Evolutionary conservation across 2,888 invertebrate species (phyloP).

Genomic region (Aleiodes testaceus): DNA sequence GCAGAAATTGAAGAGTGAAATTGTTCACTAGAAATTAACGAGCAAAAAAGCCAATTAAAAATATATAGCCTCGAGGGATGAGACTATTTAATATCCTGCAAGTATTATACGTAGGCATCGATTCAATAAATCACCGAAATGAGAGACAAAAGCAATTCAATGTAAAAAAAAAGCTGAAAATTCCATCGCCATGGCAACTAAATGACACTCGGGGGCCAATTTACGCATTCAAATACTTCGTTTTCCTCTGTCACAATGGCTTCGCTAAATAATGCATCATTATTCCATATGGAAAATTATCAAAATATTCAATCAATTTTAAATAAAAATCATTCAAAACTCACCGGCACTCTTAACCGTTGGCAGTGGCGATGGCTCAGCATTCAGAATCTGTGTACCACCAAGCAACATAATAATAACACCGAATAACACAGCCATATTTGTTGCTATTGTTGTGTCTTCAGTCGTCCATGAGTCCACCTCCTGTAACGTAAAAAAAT

Average conservation of each 20-base stretch:
- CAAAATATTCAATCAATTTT: too few relatives aligned
- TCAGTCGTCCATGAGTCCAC: slow-evolving; percentile 63
- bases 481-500: too few relatives aligned
- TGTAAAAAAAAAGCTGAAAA: slow-evolving; percentile 8
- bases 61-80: not conserved
- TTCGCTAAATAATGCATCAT: too few relatives aligned
- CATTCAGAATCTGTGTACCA: slow-evolving; percentile 64
- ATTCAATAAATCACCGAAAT: not conserved
- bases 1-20: not conserved
- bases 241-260: not conserved
- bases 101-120: slow-evolving; percentile 6
- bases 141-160: slow-evolving; percentile 21
- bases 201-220: slow-evolving; percentile 24
- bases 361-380: slow-evolving; percentile 65
- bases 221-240: not conserved
- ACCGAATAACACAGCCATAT: slow-evolving; percentile 65
- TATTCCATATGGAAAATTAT: too few relatives aligned
- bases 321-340: slow-evolving; percentile 45
- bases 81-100: slow-evolving; percentile 14
- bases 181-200: not conserved
- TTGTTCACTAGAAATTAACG: too few relatives aligned
- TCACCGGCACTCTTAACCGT: slow-evolving; percentile 67
- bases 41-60: not conserved
- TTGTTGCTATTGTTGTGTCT: slow-evolving; percentile 42
- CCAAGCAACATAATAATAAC: slow-evolving; percentile 66